Conservation (phyloP, 2,113 vertebrate species). For the Ovis canadensis region DNA sequence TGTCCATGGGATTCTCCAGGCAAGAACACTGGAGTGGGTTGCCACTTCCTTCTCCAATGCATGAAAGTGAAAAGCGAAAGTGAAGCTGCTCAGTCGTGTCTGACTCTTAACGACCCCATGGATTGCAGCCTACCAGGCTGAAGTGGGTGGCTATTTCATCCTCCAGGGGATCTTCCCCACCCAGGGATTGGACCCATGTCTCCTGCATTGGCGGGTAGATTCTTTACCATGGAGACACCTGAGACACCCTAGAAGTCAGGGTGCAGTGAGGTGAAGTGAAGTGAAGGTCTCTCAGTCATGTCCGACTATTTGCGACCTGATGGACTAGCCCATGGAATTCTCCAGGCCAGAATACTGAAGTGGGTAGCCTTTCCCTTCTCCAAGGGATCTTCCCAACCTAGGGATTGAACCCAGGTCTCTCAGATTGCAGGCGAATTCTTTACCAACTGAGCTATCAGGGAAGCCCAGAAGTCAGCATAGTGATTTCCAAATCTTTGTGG, state of each 20-base stretch:
- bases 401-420: background rate
- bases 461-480: background rate
- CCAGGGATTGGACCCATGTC: background rate
- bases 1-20: background rate
- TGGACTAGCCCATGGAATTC: background rate
- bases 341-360: background rate
- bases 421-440: background rate
- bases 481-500: background rate
- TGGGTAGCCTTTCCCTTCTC: background rate
- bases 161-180: background rate
- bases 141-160: background rate
- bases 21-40: no score
- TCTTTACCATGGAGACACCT: background rate
- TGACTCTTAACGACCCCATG: no score
- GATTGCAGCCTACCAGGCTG: background rate
- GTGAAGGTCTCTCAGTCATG: background rate
- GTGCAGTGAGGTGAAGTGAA: background rate
- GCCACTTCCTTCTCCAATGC: no score
- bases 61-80: no score
- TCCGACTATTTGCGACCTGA: accelerated
- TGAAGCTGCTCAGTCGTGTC: no score
- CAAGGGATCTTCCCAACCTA: background rate
- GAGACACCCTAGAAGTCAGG: background rate
- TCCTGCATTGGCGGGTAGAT: background rate
- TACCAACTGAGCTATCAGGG: background rate